Evolutionary conservation across 1,140 invertebrate genomes (phyloP), one percentile per base, ranked within the genome.

Genomic region (Drosophila lowei): DNA sequence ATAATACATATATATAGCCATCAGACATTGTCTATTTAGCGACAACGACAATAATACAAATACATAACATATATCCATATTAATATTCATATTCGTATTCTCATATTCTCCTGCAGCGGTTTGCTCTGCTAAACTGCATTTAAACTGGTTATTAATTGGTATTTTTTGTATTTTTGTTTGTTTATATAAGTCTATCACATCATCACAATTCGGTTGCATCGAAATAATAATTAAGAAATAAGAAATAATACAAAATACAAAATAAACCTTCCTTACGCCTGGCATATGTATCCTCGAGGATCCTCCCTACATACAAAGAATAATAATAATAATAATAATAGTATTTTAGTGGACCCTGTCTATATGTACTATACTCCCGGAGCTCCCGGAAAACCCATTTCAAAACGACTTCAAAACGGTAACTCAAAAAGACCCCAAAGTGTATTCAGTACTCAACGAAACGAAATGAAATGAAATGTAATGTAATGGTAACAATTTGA

Each of bases 171-270:
- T 73, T 73, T 77, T 75, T 61, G 62, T 68, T 68, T 67, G 64
- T 70, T 86, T 86, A 83, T 85, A 85, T 86, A 86, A 86, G 83
- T 86, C 83, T 86, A 86, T 86, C 83, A 86, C 83, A 86, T 86
- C 83, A 86, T 86, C 83, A 86, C 83, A 86, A 88, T 86, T 86
- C 67, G 78, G 83, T 86, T 86, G 83, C 83, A 83, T 79, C 62
- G 65, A 88, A 86, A 80, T 56, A 28, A 58, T 46, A 81, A 74
- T 61, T 57, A 48, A 68, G 38, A 63, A 55, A 38, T 47, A 57
- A 18, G 41, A 71, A 49, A 71, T 38, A 38, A 38, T 38, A 38
- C 44, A 59, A 50, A 13, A 73, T 47, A 61, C 44, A 21, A 34
- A 66, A 59, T 28, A 58, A 58, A 54, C 53, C 57, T 54, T 63